Percentiles rank a stretch among this genome's conserved stretches.
phyloP scores from a whole-genome alignment of 1,140 invertebrate species.

The Ceratina japonica region DNA sequence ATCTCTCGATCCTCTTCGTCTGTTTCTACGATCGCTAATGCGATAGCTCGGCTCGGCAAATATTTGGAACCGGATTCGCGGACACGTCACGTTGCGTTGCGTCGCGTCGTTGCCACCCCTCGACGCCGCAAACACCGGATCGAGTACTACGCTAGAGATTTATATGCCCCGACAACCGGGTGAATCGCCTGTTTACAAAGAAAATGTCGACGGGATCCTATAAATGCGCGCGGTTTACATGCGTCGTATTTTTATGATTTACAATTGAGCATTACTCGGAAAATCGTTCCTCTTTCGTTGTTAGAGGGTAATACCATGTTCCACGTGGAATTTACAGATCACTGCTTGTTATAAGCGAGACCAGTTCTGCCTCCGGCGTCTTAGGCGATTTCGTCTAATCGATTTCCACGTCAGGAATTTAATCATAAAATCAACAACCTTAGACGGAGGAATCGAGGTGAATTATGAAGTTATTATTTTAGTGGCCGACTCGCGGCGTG shows the following conservation, averaged over 20 bases:
- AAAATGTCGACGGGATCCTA: background rate
- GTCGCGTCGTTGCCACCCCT: background rate
- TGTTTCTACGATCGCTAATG: conserved; percentile 23
- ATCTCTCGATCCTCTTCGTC: background rate
- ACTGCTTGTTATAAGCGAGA: too few relatives aligned
- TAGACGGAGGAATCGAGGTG: too few relatives aligned
- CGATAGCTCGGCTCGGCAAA: conserved; percentile 11
- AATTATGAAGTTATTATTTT: too few relatives aligned
- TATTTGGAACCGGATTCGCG: conserved; percentile 25
- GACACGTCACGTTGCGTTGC: too few relatives aligned
- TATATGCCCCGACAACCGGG: background rate
- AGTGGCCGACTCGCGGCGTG: too few relatives aligned
- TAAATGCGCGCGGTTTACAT: background rate
- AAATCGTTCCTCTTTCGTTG: background rate
- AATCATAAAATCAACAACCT: too few relatives aligned
- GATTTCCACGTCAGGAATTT: too few relatives aligned
- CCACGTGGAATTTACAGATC: too few relatives aligned
- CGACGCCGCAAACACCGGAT: background rate
- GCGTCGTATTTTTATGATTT: background rate
- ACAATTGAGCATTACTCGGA: too few relatives aligned
- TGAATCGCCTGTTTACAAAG: conserved; percentile 16
- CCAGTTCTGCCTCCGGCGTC: too few relatives aligned
- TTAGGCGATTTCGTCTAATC: too few relatives aligned
- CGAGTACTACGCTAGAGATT: conserved; percentile 2
- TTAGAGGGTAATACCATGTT: too few relatives aligned